These are phyloP conservation scores for Polypedilum vanderplanki DNA, from an alignment of 1,140 invertebrate species.

Conservation along the genomic window DNA sequence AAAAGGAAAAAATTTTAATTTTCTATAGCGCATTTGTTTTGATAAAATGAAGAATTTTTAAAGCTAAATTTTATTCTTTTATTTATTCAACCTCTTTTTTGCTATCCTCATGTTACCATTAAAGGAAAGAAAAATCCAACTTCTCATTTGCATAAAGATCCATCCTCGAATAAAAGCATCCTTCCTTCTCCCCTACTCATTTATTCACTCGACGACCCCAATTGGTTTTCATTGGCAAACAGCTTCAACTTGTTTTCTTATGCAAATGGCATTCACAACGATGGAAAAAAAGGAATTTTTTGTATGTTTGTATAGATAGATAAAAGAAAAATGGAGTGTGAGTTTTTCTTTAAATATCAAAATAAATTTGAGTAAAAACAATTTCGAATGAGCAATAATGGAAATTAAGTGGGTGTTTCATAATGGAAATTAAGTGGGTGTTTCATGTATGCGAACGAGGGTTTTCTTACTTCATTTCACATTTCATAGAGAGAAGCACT, in stretches of 20 bases:
- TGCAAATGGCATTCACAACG: not conserved
- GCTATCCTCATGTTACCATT: not conserved
- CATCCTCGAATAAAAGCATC: not conserved
- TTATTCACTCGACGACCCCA: not conserved
- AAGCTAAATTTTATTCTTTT: not conserved
- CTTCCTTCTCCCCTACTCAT: not conserved
- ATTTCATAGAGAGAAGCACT: not conserved
- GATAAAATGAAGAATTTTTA: not conserved
- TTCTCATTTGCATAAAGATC: not conserved
- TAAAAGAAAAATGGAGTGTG: too few relatives aligned
- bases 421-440: constrained; percentile 17
- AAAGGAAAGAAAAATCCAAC: not conserved
- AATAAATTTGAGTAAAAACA: too few relatives aligned
- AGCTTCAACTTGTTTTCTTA: constrained; percentile 18
- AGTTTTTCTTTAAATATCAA: too few relatives aligned
- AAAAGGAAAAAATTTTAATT: not conserved
- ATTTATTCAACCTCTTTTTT: constrained; percentile 10
- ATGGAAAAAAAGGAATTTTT: too few relatives aligned
- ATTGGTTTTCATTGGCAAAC: constrained; percentile 18
- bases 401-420: constrained; percentile 18
- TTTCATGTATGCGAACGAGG: not conserved
- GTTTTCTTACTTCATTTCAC: not conserved
- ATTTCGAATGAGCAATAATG: not conserved
- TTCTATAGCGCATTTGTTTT: too few relatives aligned
- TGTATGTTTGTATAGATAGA: too few relatives aligned